A percentile compares a stretch with the other conserved stretches of the same genome.
Evolutionary conservation across 92 coral and sea anemone species (phyloP).

Genomic region (Palythoa grandis): DNA sequence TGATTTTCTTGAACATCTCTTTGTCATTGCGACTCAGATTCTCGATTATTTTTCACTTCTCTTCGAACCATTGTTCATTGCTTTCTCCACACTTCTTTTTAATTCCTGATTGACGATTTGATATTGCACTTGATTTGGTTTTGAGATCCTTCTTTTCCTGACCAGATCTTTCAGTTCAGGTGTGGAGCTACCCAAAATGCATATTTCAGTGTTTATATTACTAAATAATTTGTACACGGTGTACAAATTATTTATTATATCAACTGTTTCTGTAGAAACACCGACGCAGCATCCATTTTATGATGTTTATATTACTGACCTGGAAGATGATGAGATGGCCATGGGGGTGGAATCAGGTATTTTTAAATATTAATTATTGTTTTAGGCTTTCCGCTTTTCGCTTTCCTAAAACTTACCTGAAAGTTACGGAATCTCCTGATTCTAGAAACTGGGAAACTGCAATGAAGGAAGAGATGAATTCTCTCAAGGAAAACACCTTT

Average conservation of each 20-base stretch:
- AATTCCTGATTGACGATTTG: not conserved
- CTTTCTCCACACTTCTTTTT: not conserved
- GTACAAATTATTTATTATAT: no score
- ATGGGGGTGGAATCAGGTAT: slow-evolving; percentile 20
- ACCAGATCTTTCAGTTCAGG: not conserved
- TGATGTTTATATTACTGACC: slow-evolving; percentile 42
- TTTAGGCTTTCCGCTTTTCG: slow-evolving; percentile 12
- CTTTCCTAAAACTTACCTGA: not conserved
- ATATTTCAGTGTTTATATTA: no score
- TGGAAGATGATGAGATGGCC: slow-evolving; percentile 31
- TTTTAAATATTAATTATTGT: slow-evolving; percentile 11
- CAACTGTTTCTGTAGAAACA: no score
- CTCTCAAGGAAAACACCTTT: slow-evolving; percentile 38
- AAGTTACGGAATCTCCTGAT: slow-evolving; percentile 39
- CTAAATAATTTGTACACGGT: no score
- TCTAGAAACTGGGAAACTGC: slow-evolving; percentile 32
- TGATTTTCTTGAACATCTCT: not conserved
- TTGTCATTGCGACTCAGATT: not conserved
- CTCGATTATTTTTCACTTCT: not conserved
- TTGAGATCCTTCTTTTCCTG: not conserved
- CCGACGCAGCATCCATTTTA: no score
- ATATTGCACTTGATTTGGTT: not conserved
- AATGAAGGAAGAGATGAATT: slow-evolving; percentile 41
- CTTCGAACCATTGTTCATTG: not conserved
- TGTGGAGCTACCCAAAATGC: no score